Conservation (phyloP, 53 echinoderm and acorn worm species). For the Antedon mediterranea region DNA sequence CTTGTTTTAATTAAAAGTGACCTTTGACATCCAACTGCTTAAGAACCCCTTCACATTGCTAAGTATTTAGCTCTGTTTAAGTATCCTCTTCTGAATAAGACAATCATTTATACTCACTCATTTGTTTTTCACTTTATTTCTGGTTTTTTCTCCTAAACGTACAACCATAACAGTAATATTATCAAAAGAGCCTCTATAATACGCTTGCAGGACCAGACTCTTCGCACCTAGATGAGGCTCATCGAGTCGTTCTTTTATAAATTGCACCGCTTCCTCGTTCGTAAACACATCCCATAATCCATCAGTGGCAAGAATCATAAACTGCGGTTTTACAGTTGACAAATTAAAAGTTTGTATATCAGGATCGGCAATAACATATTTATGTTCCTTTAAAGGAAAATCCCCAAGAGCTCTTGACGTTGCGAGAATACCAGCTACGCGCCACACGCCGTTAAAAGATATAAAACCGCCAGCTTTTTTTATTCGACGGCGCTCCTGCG, state of each 20-base stretch:
- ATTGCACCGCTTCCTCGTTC: conserved; percentile 90
- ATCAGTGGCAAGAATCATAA: conserved; percentile 83
- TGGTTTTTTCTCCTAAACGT: conserved; percentile 5
- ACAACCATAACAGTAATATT: conserved; percentile 97
- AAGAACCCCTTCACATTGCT: too few relatives aligned
- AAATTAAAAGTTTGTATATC: conserved; percentile 73
- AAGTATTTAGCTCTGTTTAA: too few relatives aligned
- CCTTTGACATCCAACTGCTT: too few relatives aligned
- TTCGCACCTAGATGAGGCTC: conserved; percentile 88
- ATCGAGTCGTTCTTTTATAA: conserved; percentile 55
- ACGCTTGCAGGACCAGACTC: conserved; percentile 75
- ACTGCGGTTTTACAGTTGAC: conserved; percentile 43
- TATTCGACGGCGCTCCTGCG: conserved; percentile 71
- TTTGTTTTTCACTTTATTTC: not conserved
- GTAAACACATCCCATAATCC: conserved; percentile 94
- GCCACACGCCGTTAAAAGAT: conserved; percentile 92
- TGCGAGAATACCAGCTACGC: conserved; percentile 84
- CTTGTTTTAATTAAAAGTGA: too few relatives aligned
- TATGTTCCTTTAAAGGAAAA: conserved; percentile 74
- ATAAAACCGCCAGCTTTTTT: conserved; percentile 88
- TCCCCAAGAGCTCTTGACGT: conserved; percentile 94
- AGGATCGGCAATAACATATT: conserved; percentile 73
- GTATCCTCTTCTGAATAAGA: too few relatives aligned
- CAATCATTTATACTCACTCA: not conserved
- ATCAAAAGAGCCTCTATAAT: conserved; percentile 65